A percentile compares a stretch with the other conserved stretches of the same genome.
These are phyloP conservation scores for Macropus fuliginosus DNA, from an alignment of 2,797 vertebrate genomes.

Conservation along the genomic window DNA sequence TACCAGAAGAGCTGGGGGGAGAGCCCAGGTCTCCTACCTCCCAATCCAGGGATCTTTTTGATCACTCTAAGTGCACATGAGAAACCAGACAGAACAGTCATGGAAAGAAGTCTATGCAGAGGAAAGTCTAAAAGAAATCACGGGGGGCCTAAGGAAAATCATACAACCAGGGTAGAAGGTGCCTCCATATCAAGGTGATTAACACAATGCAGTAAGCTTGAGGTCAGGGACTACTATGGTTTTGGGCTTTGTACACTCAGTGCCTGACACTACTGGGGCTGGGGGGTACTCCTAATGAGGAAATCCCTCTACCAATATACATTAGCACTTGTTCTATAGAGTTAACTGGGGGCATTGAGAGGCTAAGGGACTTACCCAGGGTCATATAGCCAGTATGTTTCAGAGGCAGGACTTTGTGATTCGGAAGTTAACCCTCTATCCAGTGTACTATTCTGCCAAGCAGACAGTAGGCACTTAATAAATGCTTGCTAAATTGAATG, in stretches of 20 bases:
- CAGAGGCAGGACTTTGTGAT: background rate
- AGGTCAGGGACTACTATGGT: background rate
- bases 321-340: background rate
- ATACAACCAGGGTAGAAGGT: background rate
- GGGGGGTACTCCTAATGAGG: background rate
- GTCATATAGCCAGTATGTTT: no score
- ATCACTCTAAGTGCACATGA: background rate
- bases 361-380: background rate
- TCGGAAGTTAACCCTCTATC: background rate
- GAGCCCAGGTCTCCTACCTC: background rate
- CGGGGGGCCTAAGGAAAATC: background rate
- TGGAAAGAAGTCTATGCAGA: background rate
- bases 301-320: background rate
- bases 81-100: background rate
- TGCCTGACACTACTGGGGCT: background rate
- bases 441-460: background rate
- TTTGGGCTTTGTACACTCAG: background rate
- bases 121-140: background rate
- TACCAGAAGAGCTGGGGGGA: background rate
- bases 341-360: background rate
- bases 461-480: background rate
- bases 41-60: background rate
- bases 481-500: background rate
- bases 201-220: background rate
- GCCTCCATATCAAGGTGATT: background rate